Evolutionary conservation across 2,888 invertebrate species (phyloP), one percentile per base, ranked within the genome.

Genomic region (Cerastis rubricosa): DNA sequence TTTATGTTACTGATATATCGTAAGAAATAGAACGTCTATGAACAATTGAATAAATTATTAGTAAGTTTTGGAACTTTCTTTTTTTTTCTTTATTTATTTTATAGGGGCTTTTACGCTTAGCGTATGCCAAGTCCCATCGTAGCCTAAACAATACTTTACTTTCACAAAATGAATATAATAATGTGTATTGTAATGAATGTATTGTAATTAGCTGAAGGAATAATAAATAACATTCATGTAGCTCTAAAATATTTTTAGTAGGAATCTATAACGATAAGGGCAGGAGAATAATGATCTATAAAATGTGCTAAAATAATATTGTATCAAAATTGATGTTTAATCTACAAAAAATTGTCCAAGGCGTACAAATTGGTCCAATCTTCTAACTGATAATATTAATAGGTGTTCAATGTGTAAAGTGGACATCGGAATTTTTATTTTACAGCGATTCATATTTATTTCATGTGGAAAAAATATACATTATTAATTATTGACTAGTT

Each of bases 401-500:
- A 11, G 45, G 11, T 45, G 19, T 14, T 47, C 45, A 47, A 14
- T 47, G 14, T 47, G 45, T 47, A 14, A 47, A 1, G 45, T 45
- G 45, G 14, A 3, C 45, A 47, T 47, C 12, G 14, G 7, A 11
- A 61, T 9, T 51, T 40, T 71, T 77, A 25, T 7, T 49, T 45
- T 54, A 65, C 40, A 25, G 29, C 14, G 8, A 29, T 29, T 29
- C 2, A 35, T n/a, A 35, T 35, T 35, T 35, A 35, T 35, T 35
- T 35, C 35, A 35, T 35, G 35, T 35, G 8, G n/a, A 66, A 80
- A 61, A 64, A 25, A 54, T 65, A 25, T 78, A 35, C 35, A 35
- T 35, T 35, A 35, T 35, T 35, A 35, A 35, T 35, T 35, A 82
- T 82, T 82, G 71, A 64, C 82, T 68, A 83, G 75, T 79, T 54